Base-by-base conservation (phyloP, 2,888 invertebrate genomes). In the Epirrita christyi region DNA sequence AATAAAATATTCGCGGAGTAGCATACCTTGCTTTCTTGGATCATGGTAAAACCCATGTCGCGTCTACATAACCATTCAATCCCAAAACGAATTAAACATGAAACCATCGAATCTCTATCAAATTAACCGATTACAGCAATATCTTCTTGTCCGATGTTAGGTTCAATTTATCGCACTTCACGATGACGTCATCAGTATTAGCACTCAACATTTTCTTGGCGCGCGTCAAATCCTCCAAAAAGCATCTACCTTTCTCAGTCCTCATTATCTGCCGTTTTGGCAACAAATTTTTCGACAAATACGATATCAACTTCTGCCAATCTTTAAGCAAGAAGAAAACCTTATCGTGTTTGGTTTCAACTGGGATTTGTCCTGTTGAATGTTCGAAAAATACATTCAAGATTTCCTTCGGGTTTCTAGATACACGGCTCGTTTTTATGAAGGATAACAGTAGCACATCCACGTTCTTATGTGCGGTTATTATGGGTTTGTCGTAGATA, bases 401-500 rank as follows among this genome's bases (percentile, higher is more conserved):
- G 0, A 91, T 66, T 4, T 86, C 79, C 60, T 91, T 90, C 0
- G 75, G 74, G 52, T 63, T 67, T 36, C 78, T 70, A 0, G 79
- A 67, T 0, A 66, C 71, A 15, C 81, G 67, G 44, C 67, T 76
- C 0, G 80, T 68, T 65, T 77, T 83, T 0, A 90, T 63, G 54
- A 87, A 73, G 0, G 83, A 76, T 0, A 92, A 70, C 0, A 88
- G 75, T 0, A 90, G 64, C 0, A 63, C 61, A 45, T 91, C 91
- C 0, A 91, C 79, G 32, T 89, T 75, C 57, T 78, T 83, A 27
- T 85, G 81, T 0, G 83, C 76, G 5, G 76, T 82, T 46, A 83
- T 78, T 1, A 90, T 88, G 0, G 89, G 87, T 70, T 87, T 85
- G 54, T 89, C 90, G 55, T 89, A 90, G 4, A 89, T 88, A 48